Percentiles rank a stretch among this genome's conserved stretches.
These are phyloP conservation scores for Hipparchia sbordonii DNA, from an alignment of 2,888 invertebrate species.

Conservation along the genomic window DNA sequence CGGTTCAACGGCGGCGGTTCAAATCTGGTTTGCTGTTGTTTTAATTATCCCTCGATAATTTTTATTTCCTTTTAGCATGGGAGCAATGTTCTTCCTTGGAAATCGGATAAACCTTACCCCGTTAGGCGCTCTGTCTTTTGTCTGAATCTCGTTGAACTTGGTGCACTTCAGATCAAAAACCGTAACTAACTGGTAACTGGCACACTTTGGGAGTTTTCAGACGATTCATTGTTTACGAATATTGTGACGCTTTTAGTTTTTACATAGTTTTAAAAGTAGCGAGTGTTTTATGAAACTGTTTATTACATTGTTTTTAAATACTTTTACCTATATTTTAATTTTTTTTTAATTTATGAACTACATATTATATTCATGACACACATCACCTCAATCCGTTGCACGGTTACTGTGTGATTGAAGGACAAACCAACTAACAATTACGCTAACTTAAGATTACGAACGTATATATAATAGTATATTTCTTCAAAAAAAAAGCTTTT, in stretches of 20 bases:
- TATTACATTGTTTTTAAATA: neutral
- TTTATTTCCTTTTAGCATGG: too few relatives aligned
- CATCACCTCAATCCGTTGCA: too few relatives aligned
- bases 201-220: slow-evolving; percentile 23
- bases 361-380: too few relatives aligned
- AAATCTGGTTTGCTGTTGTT: too few relatives aligned
- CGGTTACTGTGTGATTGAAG: too few relatives aligned
- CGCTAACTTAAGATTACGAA: too few relatives aligned
- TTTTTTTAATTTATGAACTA: neutral
- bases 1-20: too few relatives aligned
- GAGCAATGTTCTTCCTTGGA: neutral
- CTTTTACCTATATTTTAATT: neutral
- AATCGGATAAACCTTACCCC: neutral
- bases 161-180: slow-evolving; percentile 24
- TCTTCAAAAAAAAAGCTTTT: too few relatives aligned
- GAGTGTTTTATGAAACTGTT: neutral
- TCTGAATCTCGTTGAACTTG: neutral
- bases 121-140: neutral
- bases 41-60: too few relatives aligned
- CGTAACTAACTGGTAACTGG: slow-evolving; percentile 29
- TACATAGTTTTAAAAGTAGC: neutral
- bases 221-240: slow-evolving; percentile 22
- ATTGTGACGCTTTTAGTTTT: slow-evolving; percentile 13
- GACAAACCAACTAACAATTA: too few relatives aligned
- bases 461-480: neutral